Base-by-base conservation (phyloP, 2,888 invertebrate species). In the Leptopilina syphax region DNA sequence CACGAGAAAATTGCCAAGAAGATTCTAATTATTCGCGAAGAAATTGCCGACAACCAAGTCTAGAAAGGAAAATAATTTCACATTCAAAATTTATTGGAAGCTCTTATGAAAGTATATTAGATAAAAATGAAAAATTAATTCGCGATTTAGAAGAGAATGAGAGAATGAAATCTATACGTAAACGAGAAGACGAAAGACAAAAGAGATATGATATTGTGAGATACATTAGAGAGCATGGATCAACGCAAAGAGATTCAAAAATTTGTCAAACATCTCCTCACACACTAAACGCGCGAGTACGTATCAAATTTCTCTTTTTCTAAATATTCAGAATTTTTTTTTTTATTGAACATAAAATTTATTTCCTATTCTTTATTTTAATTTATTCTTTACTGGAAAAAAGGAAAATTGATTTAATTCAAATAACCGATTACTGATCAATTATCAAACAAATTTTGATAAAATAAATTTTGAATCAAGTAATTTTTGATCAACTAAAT, bases 111-210 rank as follows among this genome's bases (percentile, higher is more conserved):
- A 70, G 6, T 27, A 1, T 6, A 50, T 50, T 12, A 24, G 13
- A 27, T 3, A 18, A 24, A 10, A 50, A 50, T 50, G 50, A 10
- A 10, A 50, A 84, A 63, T 81, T 88, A 27, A 85, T 87, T 34
- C 84, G 87, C n/a, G 86, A 89, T 77, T 80, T 88, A 7, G 87
- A 87, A 76, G 80, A 79, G 47, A 85, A 87, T n/a, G 87, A 88
- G 68, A 85, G 83, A 80, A 79, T 84, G n/a, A 87, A 77, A 83
- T 78, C 85, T 27, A 86, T 87, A 24, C 83, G 77, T 6, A 85
- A 86, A 81, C 82, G 81, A 27, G 84, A 87, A 76, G 83, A 81
- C n/a, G 78, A 63, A 68, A 78, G 76, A 65, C 79, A 77, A 50
- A 79, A 27, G 34, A 57, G 9, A 12, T 65, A 78, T 57, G 70